Percentiles rank a stretch among this genome's conserved stretches.
These are phyloP conservation scores for Drosophila sp. DNA, from an alignment of 1,140 invertebrate species.

Conservation along the genomic window DNA sequence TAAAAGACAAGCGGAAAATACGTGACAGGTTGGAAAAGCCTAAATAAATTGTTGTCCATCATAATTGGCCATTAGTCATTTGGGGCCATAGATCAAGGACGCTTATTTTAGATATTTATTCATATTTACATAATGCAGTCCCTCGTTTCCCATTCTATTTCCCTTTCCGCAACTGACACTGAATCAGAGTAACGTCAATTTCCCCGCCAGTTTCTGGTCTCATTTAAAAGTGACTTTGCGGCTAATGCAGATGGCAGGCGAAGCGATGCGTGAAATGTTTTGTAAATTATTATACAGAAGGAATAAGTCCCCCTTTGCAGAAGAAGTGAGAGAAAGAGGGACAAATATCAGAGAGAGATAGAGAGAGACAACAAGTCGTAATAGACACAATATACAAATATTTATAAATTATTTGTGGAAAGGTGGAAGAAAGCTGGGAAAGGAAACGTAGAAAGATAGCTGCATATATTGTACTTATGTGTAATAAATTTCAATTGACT, in stretches of 20 bases:
- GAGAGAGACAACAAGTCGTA: constrained; percentile 7
- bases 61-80: constrained; percentile 37
- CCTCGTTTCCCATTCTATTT: not conserved
- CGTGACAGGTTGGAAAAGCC: constrained; percentile 8
- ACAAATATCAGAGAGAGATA: not conserved
- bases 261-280: constrained; percentile 77
- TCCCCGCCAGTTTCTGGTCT: not conserved
- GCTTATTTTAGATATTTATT: constrained; percentile 20
- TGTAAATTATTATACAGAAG: constrained; percentile 69
- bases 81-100: constrained; percentile 51
- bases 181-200: not conserved
- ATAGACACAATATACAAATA: constrained; percentile 50
- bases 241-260: constrained; percentile 76
- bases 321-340: not conserved
- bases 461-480: constrained; percentile 42
- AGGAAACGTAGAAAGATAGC: not conserved
- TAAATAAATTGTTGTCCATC: constrained; percentile 18
- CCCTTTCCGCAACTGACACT: not conserved
- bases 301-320: constrained; percentile 20
- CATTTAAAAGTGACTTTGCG: constrained; percentile 67
- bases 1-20: not conserved
- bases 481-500: constrained; percentile 78
- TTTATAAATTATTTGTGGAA: constrained; percentile 23
- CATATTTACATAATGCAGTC: constrained; percentile 60
- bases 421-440: not conserved